Percentiles rank a stretch among this genome's conserved stretches.
phyloP scores from a whole-genome alignment of 2,797 vertebrate genomes.

The Falco biarmicus region DNA sequence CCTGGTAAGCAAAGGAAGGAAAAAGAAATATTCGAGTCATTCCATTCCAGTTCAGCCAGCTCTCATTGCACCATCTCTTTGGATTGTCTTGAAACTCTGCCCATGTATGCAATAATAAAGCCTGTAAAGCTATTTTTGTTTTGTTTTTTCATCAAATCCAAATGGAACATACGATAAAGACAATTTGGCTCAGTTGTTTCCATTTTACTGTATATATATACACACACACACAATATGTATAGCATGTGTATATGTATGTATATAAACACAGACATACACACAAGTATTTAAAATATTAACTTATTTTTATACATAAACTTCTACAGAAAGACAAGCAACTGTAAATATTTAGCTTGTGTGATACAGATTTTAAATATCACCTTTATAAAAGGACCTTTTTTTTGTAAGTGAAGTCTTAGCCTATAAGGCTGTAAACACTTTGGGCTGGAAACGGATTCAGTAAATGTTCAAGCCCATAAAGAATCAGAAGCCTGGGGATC shows the following conservation, averaged over 20 bases:
- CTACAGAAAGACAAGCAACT: not conserved
- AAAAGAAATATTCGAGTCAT: constrained; percentile 48
- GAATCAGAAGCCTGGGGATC: not conserved
- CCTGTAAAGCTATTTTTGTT: constrained; percentile 15
- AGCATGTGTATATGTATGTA: not conserved
- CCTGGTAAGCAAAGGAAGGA: constrained; percentile 37
- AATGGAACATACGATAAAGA: constrained; percentile 14
- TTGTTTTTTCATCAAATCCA: not conserved
- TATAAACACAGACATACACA: not conserved
- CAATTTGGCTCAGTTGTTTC: not conserved
- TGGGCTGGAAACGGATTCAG: not conserved
- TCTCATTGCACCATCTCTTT: constrained; percentile 6
- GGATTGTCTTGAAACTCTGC: constrained; percentile 39
- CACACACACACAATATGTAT: not conserved
- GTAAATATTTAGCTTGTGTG: not conserved
- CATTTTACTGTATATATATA: not conserved
- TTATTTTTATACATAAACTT: not conserved
- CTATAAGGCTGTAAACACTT: not conserved
- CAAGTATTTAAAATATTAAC: not conserved
- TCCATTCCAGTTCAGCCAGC: constrained; percentile 29
- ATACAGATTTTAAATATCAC: not conserved
- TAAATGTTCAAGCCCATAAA: not conserved
- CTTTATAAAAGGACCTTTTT: not conserved
- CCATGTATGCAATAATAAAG: constrained; percentile 20
- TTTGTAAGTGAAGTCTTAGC: not conserved